Evolutionary conservation across 2,113 vertebrate species (phyloP).

Genomic region (Heliornis fulica): DNA sequence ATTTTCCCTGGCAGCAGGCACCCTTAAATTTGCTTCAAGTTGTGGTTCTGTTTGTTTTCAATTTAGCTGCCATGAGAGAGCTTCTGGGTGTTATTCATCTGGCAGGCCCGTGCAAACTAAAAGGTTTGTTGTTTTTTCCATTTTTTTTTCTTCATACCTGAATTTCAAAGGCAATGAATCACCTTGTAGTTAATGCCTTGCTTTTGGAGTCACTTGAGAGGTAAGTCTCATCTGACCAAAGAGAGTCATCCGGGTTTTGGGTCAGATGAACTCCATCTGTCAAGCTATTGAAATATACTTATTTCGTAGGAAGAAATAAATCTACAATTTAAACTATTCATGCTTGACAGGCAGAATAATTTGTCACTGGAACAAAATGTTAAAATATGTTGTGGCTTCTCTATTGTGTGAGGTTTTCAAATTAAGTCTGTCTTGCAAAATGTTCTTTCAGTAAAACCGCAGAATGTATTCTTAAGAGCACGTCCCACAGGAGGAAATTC

Average conservation of each 20-base stretch:
- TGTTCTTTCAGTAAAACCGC: neutral
- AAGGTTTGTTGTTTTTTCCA: neutral
- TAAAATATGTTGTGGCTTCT: neutral
- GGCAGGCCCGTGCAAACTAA: neutral
- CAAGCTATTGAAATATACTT: constrained; percentile 7
- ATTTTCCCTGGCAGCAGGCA: neutral
- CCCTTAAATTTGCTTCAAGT: neutral
- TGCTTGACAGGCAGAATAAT: neutral
- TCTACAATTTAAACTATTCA: neutral
- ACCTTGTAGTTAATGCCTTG: neutral
- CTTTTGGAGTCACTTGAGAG: neutral
- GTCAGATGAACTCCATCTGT: neutral
- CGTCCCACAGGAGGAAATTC: neutral
- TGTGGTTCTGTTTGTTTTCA: neutral
- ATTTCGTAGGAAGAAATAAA: constrained; percentile 40
- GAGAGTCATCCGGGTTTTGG: neutral
- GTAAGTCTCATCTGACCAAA: neutral
- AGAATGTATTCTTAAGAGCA: neutral
- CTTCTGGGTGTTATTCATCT: neutral
- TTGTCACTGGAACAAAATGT: constrained; percentile 5
- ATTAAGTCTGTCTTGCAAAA: neutral
- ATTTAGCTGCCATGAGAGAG: neutral
- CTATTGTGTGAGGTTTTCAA: neutral
- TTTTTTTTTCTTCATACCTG: neutral
- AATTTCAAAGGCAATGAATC: neutral